phyloP scores from a whole-genome alignment of 1,140 invertebrate genomes.

The Calosoma granatense region DNA sequence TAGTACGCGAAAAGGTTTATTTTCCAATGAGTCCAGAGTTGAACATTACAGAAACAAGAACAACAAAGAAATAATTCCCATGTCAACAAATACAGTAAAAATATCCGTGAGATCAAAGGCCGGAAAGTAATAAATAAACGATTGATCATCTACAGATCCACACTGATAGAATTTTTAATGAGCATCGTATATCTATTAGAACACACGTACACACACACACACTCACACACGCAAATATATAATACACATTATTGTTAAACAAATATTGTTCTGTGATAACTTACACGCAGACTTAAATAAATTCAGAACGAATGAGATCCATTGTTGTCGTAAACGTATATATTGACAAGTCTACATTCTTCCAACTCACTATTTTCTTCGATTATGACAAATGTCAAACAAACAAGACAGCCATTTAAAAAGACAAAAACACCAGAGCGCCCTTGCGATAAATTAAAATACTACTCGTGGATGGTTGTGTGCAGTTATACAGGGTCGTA shows the following conservation, averaged over 20 bases:
- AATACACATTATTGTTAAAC: no score
- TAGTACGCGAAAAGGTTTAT: no score
- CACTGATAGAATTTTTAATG: no score
- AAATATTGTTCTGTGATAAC: no score
- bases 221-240: no score
- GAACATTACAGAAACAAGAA: no score
- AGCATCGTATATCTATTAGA: no score
- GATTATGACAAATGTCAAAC: constrained; percentile 8
- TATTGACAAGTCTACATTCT: neutral
- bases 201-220: no score
- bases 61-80: neutral
- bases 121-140: neutral
- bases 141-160: neutral
- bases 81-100: neutral
- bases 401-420: constrained; percentile 6
- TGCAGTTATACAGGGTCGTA: no score
- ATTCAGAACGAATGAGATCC: neutral
- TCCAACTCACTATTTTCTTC: neutral
- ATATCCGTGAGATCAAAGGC: neutral
- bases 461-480: no score
- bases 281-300: constrained; percentile 1
- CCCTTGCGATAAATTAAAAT: neutral
- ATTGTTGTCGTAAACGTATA: neutral
- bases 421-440: neutral
- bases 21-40: no score